A percentile compares a stretch with the other conserved stretches of the same genome.
These are phyloP conservation scores for Phallusia fumigata DNA, from an alignment of 23 tunicate genomes.

Conservation along the genomic window DNA sequence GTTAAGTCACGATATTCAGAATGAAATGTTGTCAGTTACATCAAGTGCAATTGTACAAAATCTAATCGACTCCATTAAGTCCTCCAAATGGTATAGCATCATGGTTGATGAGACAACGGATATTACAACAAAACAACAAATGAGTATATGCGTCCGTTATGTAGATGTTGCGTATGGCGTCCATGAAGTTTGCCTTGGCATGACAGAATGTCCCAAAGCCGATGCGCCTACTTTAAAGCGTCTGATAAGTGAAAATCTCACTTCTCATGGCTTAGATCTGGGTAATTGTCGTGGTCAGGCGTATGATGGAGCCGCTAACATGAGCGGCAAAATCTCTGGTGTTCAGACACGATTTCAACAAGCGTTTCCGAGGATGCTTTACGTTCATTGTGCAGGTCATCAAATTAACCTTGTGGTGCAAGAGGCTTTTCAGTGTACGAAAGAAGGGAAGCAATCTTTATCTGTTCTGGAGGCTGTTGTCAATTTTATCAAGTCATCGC, in stretches of 20 bases:
- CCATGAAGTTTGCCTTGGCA: constrained; percentile 28
- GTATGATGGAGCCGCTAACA: constrained; percentile 42
- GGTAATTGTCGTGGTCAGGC: constrained; percentile 40
- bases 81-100: constrained; percentile 10
- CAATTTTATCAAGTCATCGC: constrained; percentile 3
- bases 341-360: constrained; percentile 26
- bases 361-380: neutral
- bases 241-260: constrained; percentile 1
- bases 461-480: neutral
- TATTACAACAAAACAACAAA: constrained; percentile 20
- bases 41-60: neutral
- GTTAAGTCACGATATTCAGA: constrained; percentile 23
- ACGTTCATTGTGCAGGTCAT: constrained; percentile 35
- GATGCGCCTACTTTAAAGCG: constrained; percentile 11
- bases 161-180: constrained; percentile 13
- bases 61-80: neutral
- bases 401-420: constrained; percentile 24
- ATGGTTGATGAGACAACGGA: constrained; percentile 28
- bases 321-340: constrained; percentile 29
- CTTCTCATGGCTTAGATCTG: constrained; percentile 20
- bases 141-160: constrained; percentile 29
- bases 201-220: neutral
- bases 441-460: neutral
- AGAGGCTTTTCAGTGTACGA: constrained; percentile 15
- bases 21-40: constrained; percentile 9